Conservation (phyloP, 2,113 vertebrate species). For the Regulus satrapa region DNA sequence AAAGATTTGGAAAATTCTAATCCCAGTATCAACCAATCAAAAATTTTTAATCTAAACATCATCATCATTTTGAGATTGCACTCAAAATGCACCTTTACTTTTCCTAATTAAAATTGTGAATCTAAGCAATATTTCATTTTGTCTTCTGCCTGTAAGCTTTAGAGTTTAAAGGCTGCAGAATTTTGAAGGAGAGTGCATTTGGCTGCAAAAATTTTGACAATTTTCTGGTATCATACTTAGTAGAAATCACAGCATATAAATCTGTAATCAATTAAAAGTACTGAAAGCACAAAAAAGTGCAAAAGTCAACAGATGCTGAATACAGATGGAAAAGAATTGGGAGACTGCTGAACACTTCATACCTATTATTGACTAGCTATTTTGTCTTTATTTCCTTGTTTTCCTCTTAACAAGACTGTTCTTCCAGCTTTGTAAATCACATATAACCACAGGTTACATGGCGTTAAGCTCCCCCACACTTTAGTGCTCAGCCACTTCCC, state of each 20-base stretch:
- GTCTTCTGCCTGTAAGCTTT: not conserved
- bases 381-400: slow-evolving; percentile 28
- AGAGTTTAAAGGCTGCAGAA: not conserved
- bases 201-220: not conserved
- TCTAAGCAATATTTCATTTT: not conserved
- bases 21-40: not conserved
- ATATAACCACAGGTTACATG: not conserved
- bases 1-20: not conserved
- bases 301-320: slow-evolving; percentile 21
- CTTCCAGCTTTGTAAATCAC: not conserved
- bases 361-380: slow-evolving; percentile 28
- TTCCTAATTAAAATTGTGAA: not conserved
- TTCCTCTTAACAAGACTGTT: slow-evolving; percentile 21
- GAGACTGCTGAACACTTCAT: not conserved
- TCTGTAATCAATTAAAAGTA: slow-evolving; percentile 3
- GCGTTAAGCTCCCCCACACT: not conserved
- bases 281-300: not conserved
- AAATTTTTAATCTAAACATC: not conserved
- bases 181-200: not conserved
- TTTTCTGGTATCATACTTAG: not conserved
- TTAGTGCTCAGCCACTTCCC: not conserved
- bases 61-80: too few relatives aligned
- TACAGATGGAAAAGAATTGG: slow-evolving; percentile 3
- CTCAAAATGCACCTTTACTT: not conserved
- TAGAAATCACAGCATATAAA: not conserved